These are phyloP conservation scores for Tragelaphus buxtoni DNA, from an alignment of 2,113 vertebrate species.

Conservation along the genomic window DNA sequence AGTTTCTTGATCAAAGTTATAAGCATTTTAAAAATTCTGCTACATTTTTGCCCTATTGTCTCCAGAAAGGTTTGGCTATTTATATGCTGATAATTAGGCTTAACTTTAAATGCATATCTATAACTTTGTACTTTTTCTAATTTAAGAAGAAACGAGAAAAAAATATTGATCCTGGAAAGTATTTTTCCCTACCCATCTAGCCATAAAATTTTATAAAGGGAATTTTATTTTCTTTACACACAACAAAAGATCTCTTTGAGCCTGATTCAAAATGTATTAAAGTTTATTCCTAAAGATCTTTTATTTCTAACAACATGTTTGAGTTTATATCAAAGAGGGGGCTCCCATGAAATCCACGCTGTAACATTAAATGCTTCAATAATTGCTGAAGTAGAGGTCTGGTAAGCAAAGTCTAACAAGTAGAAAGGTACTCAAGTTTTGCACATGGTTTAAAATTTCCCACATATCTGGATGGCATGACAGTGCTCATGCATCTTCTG, in stretches of 20 bases:
- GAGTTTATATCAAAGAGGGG: constrained; percentile 44
- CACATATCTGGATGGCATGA: neutral
- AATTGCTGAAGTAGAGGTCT: neutral
- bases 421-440: neutral
- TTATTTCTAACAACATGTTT: constrained; percentile 34
- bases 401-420: neutral
- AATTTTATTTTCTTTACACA: constrained; percentile 53
- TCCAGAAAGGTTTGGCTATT: neutral
- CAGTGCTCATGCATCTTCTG: neutral
- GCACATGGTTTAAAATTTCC: neutral
- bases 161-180: constrained; percentile 39
- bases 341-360: constrained; percentile 9
- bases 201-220: constrained; percentile 52
- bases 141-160: constrained; percentile 46
- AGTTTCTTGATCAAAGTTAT: neutral
- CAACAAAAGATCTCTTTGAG: constrained; percentile 43
- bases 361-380: neutral
- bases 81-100: neutral
- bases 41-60: neutral
- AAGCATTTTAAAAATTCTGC: neutral
- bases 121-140: neutral
- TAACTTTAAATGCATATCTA: constrained; percentile 15
- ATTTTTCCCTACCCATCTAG: constrained; percentile 21
- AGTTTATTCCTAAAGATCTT: constrained; percentile 44
- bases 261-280: constrained; percentile 54